Base-by-base conservation (phyloP, 1,140 invertebrate genomes). In the Aphaenogaster floridana region DNA sequence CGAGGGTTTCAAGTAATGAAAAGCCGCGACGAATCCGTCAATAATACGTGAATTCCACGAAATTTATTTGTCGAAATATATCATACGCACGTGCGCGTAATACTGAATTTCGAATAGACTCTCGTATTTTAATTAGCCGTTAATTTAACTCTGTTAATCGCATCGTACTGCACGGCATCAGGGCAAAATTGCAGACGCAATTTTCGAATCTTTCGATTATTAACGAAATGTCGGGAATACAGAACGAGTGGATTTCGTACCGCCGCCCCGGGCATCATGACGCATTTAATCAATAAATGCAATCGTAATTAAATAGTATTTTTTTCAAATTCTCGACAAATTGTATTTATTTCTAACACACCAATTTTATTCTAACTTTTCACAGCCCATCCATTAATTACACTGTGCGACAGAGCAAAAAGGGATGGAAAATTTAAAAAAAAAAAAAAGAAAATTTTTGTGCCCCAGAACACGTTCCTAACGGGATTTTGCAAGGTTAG, bases 161-260 rank as follows among this genome's bases (percentile, higher is more conserved):
- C 21, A 9, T 0, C 4, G 42, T 17, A 50, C 50, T 42, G 21
- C 13, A 13, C n/a, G 9, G 11, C 45, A 45, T 17, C 36, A 8
- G 7, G 17, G 36, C 1, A 42, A 68, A 68, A 48, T 21, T 48
- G 21, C 21, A 9, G n/a, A n/a, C 6, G 66, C 21, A 50, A 69
- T 68, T 68, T 68, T 68, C n/a, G n/a, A 45, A 48, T 28, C 42
- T 15, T 69, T 28, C 66, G 66, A 68, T 69, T 69, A 69, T 69
- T 50, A 50, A 69, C 13, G 36, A 48, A 69, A 50, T 69, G 28
- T 69, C 5, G 15, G 9, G n/a, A 4, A 0, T 28, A 69, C 28
- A 21, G 50, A 69, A 48, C 2, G 8, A 5, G 13, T 39, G 34
- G 17, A 64, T 39, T 39, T 9, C 36, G 2, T 13, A 28, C 28